Evolutionary conservation across 2,888 invertebrate genomes (phyloP), one percentile per base, ranked within the genome.

Genomic region (Acanthosepion lycidas): DNA sequence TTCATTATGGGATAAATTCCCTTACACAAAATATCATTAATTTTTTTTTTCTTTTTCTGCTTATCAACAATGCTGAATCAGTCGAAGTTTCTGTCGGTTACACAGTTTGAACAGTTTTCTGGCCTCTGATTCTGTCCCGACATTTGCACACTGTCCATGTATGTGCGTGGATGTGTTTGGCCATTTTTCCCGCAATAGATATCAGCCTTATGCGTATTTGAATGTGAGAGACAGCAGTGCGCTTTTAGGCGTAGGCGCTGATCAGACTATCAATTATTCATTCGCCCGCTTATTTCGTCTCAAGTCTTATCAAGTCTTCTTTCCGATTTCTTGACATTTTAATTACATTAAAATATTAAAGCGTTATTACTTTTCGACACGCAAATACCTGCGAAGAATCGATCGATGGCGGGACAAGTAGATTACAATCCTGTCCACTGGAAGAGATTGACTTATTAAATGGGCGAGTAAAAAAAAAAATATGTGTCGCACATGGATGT

Each of bases 261-360:
- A 78, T n/a, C n/a, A n/a, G 23, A 5, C n/a, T 78, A 78, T n/a
- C 78, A n/a, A 78, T 78, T 78, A 78, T 78, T 78, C n/a, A 78
- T 78, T 78, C n/a, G n/a, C n/a, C 78, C 78, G 78, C n/a, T 78
- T 78, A 78, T 78, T 78, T 15, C 78, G 78, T 78, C 78, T n/a
- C 78, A 78, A 78, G 78, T n/a, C n/a, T 78, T 78, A 78, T 78
- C 78, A n/a, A n/a, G 15, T n/a, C n/a, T n/a, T 78, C 15, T 78
- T 59, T n/a, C 78, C n/a, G 78, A 78, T 78, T 78, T 78, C 78
- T n/a, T 78, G 78, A 78, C 78, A 78, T 78, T 78, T 78, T 78
- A 78, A 78, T 78, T 78, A 78, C 78, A 78, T 78, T 78, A 78
- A 78, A 78, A 78, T 78, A 78, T 78, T 78, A 78, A 78, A 78